Evolutionary conservation across 2,888 invertebrate genomes (phyloP).

Genomic region (Drosophila testacea): DNA sequence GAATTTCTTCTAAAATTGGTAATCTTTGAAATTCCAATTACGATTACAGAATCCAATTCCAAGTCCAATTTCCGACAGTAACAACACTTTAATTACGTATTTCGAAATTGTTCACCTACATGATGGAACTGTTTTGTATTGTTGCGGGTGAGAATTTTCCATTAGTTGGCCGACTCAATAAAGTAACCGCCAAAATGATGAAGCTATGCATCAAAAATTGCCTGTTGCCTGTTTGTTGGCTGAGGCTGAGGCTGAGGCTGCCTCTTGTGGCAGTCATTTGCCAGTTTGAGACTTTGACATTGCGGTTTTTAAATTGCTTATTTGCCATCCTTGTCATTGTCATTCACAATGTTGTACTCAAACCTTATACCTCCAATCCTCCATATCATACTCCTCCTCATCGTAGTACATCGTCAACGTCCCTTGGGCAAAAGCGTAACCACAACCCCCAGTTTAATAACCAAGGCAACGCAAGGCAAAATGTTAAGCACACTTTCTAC

Average conservation of each 20-base stretch:
- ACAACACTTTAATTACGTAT: not conserved
- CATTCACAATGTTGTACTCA: not conserved
- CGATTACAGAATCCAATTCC: too few species aligned
- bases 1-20: too few species aligned
- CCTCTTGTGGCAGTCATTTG: conserved; percentile 14
- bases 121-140: not conserved
- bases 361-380: not conserved
- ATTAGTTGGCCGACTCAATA: conserved; percentile 14
- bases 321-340: conserved; percentile 40
- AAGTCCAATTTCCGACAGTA: not conserved
- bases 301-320: conserved; percentile 69
- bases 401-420: not conserved
- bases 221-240: conserved; percentile 9
- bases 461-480: conserved; percentile 43
- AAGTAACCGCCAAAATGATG: conserved; percentile 12
- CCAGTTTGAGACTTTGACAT: conserved; percentile 45
- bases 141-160: not conserved
- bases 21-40: too few species aligned
- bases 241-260: not conserved
- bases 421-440: conserved; percentile 35
- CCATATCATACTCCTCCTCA: too few species aligned
- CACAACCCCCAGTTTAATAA: conserved; percentile 61
- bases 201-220: conserved; percentile 11
- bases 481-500: conserved; percentile 23
- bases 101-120: not conserved